Evolutionary conservation across 2,113 vertebrate genomes (phyloP), one percentile per base, ranked within the genome.

Genomic region (Osmerus mordax): DNA sequence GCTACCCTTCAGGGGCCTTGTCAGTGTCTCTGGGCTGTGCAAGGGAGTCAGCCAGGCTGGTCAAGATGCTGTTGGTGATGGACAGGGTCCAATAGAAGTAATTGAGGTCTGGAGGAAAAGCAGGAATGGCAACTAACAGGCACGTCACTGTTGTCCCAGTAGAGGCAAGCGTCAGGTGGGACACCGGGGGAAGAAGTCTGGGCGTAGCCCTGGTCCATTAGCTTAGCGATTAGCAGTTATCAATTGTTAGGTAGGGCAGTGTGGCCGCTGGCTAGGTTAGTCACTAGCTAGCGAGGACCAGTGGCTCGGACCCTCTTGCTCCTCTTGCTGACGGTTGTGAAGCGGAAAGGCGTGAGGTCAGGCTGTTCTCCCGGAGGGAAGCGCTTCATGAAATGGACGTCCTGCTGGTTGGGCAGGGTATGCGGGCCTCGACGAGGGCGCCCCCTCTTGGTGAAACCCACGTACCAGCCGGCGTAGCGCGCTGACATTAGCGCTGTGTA

Each of bases 401-500:
- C 92, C 86, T 92, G 91, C 84, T 93, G 91, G 75, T 92, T 93
- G 72, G 91, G 91, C 23, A 91, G 87, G 0, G 92, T 93, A 73
- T 90, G 84, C 0, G 89, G 89, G 23, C 92, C 92, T 1, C 90
- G 90, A 65, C 91, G 91, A 75, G 93, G 91, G 25, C 91, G 90
- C 4, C 92, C 93, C 74, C 87, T 85, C 81, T 92, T 91, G 64
- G 91, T 94, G 77, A 94, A 94, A 73, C 93, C 93, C 73, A 94
- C 91, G 36, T 93, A 94, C 92, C 92, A 94, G 80, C 84, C 93
- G 11, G 86, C 71, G 75, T 93, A 90, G 73, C 91, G 89, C 0
- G 92, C 93, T 1, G 93, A 93, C 91, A 93, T 91, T 78, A 94
- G 83, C 56, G 93, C 93, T 12, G 92, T 94, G 88, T 93, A 94